Base-by-base conservation (phyloP, 2,888 invertebrate genomes). In the Andrena haemorrhoa region DNA sequence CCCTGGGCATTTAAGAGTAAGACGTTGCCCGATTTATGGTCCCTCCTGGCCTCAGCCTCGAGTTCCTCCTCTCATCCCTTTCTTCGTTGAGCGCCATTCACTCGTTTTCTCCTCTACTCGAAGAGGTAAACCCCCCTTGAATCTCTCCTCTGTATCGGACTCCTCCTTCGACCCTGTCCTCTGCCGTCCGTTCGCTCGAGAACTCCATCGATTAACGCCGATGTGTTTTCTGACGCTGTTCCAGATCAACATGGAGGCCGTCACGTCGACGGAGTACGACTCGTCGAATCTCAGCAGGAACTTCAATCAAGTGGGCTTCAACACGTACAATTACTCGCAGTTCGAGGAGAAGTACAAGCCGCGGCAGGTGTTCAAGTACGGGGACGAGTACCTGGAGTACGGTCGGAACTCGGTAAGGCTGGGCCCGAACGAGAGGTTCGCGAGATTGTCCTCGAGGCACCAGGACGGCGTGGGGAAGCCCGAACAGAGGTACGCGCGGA, bases 171-270 rank as follows among this genome's bases (percentile, higher is more conserved):
- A 56, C 20, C 31, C 20, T 20, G 20, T 56, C 20, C 35, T 66
- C 61, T 47, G 20, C 10, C n/a, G 63, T 23, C 26, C 8, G 16
- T 5, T 35, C 4, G 12, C 64, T 41, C 16, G 41, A 41, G 41
- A 41, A 41, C 41, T 41, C 41, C 53, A 53, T 20, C 2, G n/a
- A 23, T 53, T 23, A 53, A 53, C 20, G 20, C 53, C 23, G 56
- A 10, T 56, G 26, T 56, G 23, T 23, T 56, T 12, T 23, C 23
- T 4, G 26, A 10, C 23, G 35, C 2, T 51, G n/a, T 82, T 94
- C 4, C 94, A 95, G 95, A 94, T 95, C 86, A 95, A 95, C 89
- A 93, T 95, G 94, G 95, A 95, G 81, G 93, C 94, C 51, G 95
- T 95, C 76, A 94, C 94, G 75, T 94, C 94, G 65, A 94, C 93